Evolutionary conservation across 2,113 vertebrate species (phyloP).

Genomic region (Maccullochella peelii): DNA sequence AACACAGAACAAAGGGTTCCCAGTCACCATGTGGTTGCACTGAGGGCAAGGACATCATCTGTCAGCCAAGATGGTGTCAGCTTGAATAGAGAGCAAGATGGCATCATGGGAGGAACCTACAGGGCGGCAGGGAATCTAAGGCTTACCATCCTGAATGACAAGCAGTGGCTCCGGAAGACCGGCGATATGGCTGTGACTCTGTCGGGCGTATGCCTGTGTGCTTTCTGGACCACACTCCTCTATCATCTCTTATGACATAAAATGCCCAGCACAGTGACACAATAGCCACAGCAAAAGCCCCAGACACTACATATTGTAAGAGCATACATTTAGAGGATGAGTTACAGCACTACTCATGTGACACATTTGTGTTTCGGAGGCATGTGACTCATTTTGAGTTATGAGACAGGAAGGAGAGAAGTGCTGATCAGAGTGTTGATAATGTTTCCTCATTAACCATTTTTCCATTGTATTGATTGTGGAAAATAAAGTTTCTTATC

Average conservation of each 20-base stretch:
- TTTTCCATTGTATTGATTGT: slow-evolving; percentile 6
- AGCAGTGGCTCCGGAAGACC: slow-evolving; percentile 38
- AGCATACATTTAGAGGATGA: slow-evolving; percentile 59
- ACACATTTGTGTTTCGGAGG: slow-evolving; percentile 29
- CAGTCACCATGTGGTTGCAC: not conserved
- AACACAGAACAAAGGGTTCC: slow-evolving; percentile 42
- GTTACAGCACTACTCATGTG: slow-evolving; percentile 23
- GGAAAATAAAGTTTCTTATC: slow-evolving; percentile 23
- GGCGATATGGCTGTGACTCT: slow-evolving; percentile 73
- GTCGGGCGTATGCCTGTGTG: slow-evolving; percentile 76
- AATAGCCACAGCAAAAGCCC: slow-evolving; percentile 50
- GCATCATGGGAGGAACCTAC: slow-evolving; percentile 33
- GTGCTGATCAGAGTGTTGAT: slow-evolving; percentile 25
- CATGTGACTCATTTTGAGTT: slow-evolving; percentile 43
- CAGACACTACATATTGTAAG: slow-evolving; percentile 38
- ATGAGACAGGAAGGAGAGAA: slow-evolving; percentile 1
- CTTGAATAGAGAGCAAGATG: slow-evolving; percentile 32
- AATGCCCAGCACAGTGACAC: slow-evolving; percentile 45
- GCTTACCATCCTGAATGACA: slow-evolving; percentile 27
- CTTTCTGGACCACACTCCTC: slow-evolving; percentile 67
- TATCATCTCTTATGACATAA: slow-evolving; percentile 74
- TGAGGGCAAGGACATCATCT: slow-evolving; percentile 37
- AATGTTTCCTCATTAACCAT: slow-evolving; percentile 13
- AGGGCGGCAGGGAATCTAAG: slow-evolving; percentile 11
- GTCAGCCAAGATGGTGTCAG: slow-evolving; percentile 29